These are phyloP conservation scores for Drosophila serrata DNA, from an alignment of 1,140 invertebrate genomes.

Conservation along the genomic window DNA sequence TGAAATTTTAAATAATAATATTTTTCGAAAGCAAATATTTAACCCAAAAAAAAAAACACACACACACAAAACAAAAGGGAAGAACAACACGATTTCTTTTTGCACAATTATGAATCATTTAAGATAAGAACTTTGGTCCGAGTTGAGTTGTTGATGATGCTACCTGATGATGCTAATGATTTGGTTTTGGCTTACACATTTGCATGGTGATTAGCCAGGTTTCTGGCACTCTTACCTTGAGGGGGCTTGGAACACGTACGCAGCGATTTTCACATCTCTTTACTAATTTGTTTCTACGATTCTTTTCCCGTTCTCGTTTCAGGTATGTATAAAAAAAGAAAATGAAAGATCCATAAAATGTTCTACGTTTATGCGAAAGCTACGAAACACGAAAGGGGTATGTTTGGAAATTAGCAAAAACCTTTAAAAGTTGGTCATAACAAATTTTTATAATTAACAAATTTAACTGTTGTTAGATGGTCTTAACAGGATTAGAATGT, in stretches of 20 bases:
- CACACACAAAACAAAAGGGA: slow-evolving; percentile 8
- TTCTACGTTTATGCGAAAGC: slow-evolving; percentile 14
- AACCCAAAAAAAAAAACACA: slow-evolving; percentile 52
- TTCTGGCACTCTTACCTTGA: slow-evolving; percentile 11
- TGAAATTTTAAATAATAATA: slow-evolving; percentile 50
- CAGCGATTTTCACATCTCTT: slow-evolving; percentile 44
- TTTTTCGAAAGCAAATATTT: slow-evolving; percentile 62
- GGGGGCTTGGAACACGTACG: slow-evolving; percentile 52
- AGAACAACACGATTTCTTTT: slow-evolving; percentile 40
- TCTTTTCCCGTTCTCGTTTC: slow-evolving; percentile 49
- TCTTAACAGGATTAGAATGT: neutral
- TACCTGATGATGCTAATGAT: slow-evolving; percentile 29
- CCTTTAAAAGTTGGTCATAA: neutral
- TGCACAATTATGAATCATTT: slow-evolving; percentile 65
- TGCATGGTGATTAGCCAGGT: slow-evolving; percentile 49
- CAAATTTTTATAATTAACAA: neutral
- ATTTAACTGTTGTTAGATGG: neutral
- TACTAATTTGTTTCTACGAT: slow-evolving; percentile 49
- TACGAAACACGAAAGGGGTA: neutral
- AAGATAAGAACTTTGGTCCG: slow-evolving; percentile 45
- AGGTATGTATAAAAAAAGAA: slow-evolving; percentile 59
- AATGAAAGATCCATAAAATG: slow-evolving; percentile 27
- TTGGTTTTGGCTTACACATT: slow-evolving; percentile 31
- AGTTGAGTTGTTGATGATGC: slow-evolving; percentile 35
- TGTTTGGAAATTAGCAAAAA: slow-evolving; percentile 5